Conservation (phyloP, 1,140 invertebrate genomes). For the Drosophila sechellia region DNA sequence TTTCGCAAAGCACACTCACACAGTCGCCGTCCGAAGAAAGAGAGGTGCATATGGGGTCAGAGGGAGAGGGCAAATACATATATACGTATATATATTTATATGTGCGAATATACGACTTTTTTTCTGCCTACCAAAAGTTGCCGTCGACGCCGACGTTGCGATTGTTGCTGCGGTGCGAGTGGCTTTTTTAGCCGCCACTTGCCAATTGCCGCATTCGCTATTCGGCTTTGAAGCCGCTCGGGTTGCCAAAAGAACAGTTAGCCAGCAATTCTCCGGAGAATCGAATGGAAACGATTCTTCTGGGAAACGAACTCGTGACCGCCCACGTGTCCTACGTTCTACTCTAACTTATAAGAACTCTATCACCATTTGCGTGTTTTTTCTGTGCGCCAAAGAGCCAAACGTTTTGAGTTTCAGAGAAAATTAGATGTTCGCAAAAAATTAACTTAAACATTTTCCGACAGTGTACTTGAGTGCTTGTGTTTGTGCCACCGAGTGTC, state of each 20-base stretch:
- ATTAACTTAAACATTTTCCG: constrained; percentile 13
- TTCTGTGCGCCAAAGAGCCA: constrained; percentile 12
- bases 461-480: constrained; percentile 23
- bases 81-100: constrained; percentile 6
- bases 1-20: constrained; percentile 32
- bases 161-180: constrained; percentile 52
- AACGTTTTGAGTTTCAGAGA: constrained; percentile 8
- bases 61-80: constrained; percentile 20
- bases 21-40: not conserved
- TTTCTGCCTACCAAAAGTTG: constrained; percentile 62
- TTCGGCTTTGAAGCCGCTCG: constrained; percentile 82
- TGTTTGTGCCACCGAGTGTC: constrained; percentile 15
- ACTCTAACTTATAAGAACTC: not conserved
- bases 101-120: constrained; percentile 12
- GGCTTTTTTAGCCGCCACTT: constrained; percentile 76
- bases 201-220: constrained; percentile 77
- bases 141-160: constrained; percentile 42
- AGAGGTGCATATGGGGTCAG: not conserved
- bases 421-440: constrained; percentile 5
- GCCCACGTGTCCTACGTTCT: constrained; percentile 22
- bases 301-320: constrained; percentile 33
- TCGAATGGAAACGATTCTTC: constrained; percentile 11
- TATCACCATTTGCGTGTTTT: constrained; percentile 7
- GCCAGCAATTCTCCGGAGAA: constrained; percentile 49
- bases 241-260: constrained; percentile 52